Conservation (phyloP, 2,888 invertebrate species). For the Aspidiotus rigidus region DNA sequence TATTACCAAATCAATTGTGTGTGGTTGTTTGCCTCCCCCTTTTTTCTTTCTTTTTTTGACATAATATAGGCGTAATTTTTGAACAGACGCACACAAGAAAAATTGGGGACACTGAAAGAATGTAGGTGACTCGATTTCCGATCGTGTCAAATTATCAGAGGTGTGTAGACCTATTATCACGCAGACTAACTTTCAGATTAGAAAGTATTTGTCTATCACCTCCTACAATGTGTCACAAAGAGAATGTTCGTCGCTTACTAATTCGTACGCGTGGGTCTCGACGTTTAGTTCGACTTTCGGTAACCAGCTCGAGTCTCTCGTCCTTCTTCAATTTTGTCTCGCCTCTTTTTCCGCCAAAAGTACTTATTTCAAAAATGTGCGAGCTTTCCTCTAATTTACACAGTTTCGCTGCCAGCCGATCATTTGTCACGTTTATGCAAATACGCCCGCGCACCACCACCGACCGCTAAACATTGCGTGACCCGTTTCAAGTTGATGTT, state of each 20-base stretch:
- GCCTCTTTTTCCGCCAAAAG: too few relatives aligned
- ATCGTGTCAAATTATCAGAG: too few relatives aligned
- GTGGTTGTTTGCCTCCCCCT: not conserved
- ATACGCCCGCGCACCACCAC: not conserved
- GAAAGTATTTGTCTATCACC: too few relatives aligned
- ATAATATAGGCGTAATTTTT: not conserved
- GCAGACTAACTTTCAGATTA: too few relatives aligned
- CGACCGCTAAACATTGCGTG: not conserved
- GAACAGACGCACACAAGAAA: not conserved
- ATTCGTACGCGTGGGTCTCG: not conserved
- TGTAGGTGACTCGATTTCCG: too few relatives aligned
- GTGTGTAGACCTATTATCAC: too few relatives aligned
- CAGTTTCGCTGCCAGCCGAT: not conserved
- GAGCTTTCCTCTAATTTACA: constrained; percentile 2
- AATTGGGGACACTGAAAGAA: not conserved
- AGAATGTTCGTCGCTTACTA: too few relatives aligned
- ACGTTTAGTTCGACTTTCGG: not conserved
- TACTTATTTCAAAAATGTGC: not conserved
- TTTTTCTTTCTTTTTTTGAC: not conserved
- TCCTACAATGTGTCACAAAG: too few relatives aligned
- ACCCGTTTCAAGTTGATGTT: constrained; percentile 3
- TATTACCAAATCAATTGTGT: not conserved
- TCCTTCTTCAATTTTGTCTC: not conserved
- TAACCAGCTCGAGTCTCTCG: not conserved
- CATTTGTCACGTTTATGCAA: constrained; percentile 4